Base-by-base conservation (phyloP, 1,140 invertebrate genomes). In the Drosophila melanica region DNA sequence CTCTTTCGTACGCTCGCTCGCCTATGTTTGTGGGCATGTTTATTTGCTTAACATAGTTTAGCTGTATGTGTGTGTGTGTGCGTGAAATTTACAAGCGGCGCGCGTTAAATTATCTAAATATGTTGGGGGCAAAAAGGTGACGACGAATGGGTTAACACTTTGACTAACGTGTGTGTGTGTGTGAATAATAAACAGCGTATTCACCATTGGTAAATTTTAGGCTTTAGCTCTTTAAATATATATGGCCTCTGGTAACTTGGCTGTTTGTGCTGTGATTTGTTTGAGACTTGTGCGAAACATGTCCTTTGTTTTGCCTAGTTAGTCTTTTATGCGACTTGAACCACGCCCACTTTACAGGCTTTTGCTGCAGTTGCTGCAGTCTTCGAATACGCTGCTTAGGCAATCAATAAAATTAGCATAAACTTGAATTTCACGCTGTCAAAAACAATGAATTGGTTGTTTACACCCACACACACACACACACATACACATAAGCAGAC, bases 81-180 rank as follows among this genome's bases (percentile, higher is more conserved):
- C 65, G 82, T 23, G 68, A 82, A 89, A 82, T 89, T 87, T 87
- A 89, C 84, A 81, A 87, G 82, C 84, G 64, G 35, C 79, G 82
- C 78, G 82, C 82, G 82, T 77, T 87, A 87, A 87, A 87, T 87
- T 89, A 87, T 84, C 84, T 78, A 89, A 87, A 89, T 87, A 87
- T 87, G 84, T 87, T 89, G 75, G 63, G 80, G 73, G 75, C 82
- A 87, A 71, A 82, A 82, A 87, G 82, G 82, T 87, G 82, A 89
- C 82, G 79, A 77, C 82, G 82, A 87, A 86, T 84, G 84, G 79
- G 65, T 89, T 84, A 87, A 87, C 82, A 87, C 82, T 89, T 87
- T 70, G 62, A 59, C 66, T 79, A 45, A 14, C 53, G 42, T 27
- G 37, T 41, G 42, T 41, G 39, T 50, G 20, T 62, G 44, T 62